Percentiles rank a stretch among this genome's conserved stretches.
Conservation (phyloP, 2,888 invertebrate genomes). For the Mechanitis mazaeus region DNA sequence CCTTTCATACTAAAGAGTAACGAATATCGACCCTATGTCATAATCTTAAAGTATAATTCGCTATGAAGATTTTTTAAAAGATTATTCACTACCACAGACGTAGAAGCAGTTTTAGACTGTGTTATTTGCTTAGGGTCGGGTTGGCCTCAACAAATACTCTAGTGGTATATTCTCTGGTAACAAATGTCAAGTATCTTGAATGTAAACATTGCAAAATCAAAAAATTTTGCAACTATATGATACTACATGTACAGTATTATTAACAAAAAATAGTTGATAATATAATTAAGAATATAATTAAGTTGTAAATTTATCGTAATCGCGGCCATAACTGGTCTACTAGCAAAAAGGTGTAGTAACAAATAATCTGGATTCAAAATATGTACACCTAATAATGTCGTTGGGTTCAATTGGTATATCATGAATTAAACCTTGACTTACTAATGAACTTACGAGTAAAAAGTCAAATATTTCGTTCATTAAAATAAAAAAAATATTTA, state of each 20-base stretch:
- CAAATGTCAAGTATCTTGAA: conserved; percentile 28
- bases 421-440: no score
- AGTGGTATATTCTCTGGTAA: conserved; percentile 28
- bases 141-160: conserved; percentile 33
- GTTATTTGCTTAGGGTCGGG: conserved; percentile 34
- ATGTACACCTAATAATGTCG: no score
- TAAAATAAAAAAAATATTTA: not conserved
- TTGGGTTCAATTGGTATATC: no score
- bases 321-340: no score
- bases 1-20: conserved; percentile 9
- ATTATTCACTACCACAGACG: conserved; percentile 22
- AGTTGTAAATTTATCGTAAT: no score
- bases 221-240: conserved; percentile 12
- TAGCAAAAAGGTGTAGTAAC: no score
- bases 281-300: not conserved
- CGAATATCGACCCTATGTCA: conserved; percentile 14
- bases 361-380: no score
- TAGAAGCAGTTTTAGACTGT: conserved; percentile 26
- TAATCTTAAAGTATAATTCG: conserved; percentile 12
- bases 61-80: conserved; percentile 10
- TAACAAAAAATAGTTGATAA: not conserved
- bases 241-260: conserved; percentile 4
- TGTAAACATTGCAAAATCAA: conserved; percentile 21
- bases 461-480: not conserved
- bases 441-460: no score